phyloP scores from a whole-genome alignment of 2,797 vertebrate genomes.

The Microchirus variegatus region DNA sequence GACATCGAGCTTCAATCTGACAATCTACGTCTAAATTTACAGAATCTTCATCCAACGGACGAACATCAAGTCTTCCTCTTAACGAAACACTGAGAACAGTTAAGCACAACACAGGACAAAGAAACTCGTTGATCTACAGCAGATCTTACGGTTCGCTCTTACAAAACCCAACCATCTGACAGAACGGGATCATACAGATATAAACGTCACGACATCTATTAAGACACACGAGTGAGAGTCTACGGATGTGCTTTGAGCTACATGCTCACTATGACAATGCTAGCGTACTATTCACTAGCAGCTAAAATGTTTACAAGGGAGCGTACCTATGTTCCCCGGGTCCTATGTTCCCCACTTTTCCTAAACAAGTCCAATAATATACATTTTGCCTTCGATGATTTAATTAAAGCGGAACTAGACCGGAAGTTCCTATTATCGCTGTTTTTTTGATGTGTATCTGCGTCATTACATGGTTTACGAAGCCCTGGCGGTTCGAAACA shows the following conservation, averaged over 20 bases:
- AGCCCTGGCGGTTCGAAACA: no score
- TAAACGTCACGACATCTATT: conserved; percentile 21
- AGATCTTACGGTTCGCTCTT: conserved; percentile 10
- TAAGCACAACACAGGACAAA: conserved; percentile 44
- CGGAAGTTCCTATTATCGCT: no score
- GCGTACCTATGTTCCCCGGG: no score
- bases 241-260: conserved; percentile 2
- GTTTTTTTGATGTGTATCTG: no score
- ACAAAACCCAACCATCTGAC: conserved; percentile 1
- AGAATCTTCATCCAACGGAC: conserved; percentile 20
- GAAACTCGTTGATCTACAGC: conserved; percentile 13
- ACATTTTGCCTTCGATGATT: no score
- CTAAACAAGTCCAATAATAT: no score
- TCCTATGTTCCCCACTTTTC: no score
- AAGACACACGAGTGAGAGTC: conserved; percentile 10
- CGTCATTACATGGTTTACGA: no score
- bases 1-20: conserved; percentile 16
- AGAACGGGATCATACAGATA: conserved; percentile 3
- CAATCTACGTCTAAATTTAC: conserved; percentile 36
- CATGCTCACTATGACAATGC: conserved; percentile 1
- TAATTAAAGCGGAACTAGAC: no score
- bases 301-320: not conserved
- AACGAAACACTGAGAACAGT: conserved; percentile 40
- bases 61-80: conserved; percentile 27
- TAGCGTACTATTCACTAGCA: conserved; percentile 8